Conservation (phyloP, 2,113 vertebrate species). For the Oryzias javanicus region DNA sequence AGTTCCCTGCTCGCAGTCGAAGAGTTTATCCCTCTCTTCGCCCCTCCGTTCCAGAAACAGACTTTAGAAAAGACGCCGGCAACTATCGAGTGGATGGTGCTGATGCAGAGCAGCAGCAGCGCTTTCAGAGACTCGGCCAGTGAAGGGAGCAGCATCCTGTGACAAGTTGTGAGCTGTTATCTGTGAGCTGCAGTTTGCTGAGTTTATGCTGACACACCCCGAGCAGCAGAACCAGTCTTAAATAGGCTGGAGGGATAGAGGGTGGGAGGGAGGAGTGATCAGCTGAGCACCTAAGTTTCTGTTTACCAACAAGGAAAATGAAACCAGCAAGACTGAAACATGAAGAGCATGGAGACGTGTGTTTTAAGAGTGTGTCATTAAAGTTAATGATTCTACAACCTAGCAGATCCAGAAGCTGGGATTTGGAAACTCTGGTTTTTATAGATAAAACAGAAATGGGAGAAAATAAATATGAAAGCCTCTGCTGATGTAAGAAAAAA, state of each 20-base stretch:
- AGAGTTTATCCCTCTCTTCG: neutral
- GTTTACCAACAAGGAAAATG: conserved; percentile 28
- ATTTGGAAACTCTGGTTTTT: too few species aligned
- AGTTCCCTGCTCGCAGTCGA: neutral
- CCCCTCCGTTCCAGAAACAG: neutral
- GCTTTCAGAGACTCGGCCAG: conserved; percentile 14
- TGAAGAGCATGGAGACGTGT: too few species aligned
- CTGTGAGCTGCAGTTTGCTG: neutral
- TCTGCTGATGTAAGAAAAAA: too few species aligned
- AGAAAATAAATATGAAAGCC: too few species aligned
- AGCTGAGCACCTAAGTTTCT: conserved; percentile 37
- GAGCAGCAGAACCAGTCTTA: neutral
- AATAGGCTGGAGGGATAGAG: neutral
- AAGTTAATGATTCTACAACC: too few species aligned
- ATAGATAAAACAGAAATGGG: too few species aligned
- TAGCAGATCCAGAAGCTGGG: too few species aligned
- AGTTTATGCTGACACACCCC: neutral
- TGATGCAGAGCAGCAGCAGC: conserved; percentile 56
- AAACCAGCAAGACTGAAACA: conserved; percentile 32
- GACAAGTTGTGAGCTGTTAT: fast-evolving
- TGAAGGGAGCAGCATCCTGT: conserved; percentile 43
- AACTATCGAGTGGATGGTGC: conserved; percentile 31
- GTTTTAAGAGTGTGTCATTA: too few species aligned
- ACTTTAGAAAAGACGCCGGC: neutral
- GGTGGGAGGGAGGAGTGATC: neutral